Base-by-base conservation (phyloP, 2,113 vertebrate genomes). In the Junco hyemalis region DNA sequence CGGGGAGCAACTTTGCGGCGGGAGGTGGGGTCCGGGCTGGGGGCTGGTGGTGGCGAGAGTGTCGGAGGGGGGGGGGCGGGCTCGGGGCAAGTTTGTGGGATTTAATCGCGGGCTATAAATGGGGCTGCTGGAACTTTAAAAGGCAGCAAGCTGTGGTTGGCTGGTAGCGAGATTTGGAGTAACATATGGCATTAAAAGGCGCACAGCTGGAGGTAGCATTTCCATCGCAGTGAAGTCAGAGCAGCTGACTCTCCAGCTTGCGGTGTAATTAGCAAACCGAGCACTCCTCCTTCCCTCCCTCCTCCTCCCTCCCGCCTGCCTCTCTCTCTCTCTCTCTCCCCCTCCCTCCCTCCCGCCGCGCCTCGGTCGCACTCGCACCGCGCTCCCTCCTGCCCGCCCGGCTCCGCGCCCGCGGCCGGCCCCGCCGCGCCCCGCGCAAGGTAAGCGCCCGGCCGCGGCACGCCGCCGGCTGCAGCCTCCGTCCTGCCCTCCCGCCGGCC, bases 161-260 rank as follows among this genome's bases (percentile, higher is more conserved):
- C 54, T 56, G 54, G 54, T 56, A 56, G 54, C 54, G 54, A 56
- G 54, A 56, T 56, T 56, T 56, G 99, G 99, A 99, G 99, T 98
- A 99, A 99, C 99, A 99, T 99, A 99, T 99, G 99, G 99, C 99
- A 99, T 99, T 99, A 99, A 99, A 99, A 99, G 99, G 99, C 99
- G 99, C 99, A 99, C 99, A 99, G 99, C 99, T 99, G 99, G 99
- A 99, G 99, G 99, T 99, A 99, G 99, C 99, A 99, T 99, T 99
- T 99, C 99, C 99, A 99, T 99, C 99, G 53, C 54, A 56, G 54
- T 56, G 54, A 56, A 56, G 54, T 56, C 54, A 56, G 54, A 56
- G 54, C 54, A 56, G 54, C 54, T 56, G 54, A 56, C 54, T 56
- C 54, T 56, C 54, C 54, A 56, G 54, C 54, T 56, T 56, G 54